Base-by-base conservation (phyloP, 2,113 vertebrate genomes). In the Talpa occidentalis region DNA sequence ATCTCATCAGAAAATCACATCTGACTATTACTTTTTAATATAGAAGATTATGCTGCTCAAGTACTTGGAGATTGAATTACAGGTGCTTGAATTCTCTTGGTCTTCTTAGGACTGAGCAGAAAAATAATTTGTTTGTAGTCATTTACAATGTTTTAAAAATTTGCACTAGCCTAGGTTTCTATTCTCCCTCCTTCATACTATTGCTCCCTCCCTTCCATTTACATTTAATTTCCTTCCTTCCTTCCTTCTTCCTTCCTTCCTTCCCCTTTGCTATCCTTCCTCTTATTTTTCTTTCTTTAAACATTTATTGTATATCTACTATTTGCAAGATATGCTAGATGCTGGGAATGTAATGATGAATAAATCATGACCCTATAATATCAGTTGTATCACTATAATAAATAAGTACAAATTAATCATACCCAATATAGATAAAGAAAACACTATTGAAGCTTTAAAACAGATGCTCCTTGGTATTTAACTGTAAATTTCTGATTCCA, bases 211-310 rank as follows among this genome's bases (percentile, higher is more conserved):
- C 24, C 3, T 32, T n/a, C 35, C 44, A 44, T 44, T 44, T 44
- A 44, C 44, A 44, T 44, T 44, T 44, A 44, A 44, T 44, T 44
- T 10, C 10, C 44, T 44, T 44, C 49, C 17, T 60, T 40, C 19
- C 5, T 28, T 8, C 7, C 22, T 22, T 26, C 62, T 60, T 5
- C 73, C 54, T 37, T 44, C 4, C 69, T 37, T 67, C 32, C 26
- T 86, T 90, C 12, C 42, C 80, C 28, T 59, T n/a, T n/a, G n/a
- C n/a, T 70, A 28, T n/a, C 37, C 22, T 90, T 90, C 12, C 42
- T 84, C 28, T 59, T 70, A 28, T 35, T 89, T 87, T 93, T 74
- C 35, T 72, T 67, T 89, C 62, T 44, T 77, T n/a, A 70, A 93
- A 44, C 7, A 52, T 12, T 19, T 67, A 47, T 44, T 64, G 3